These are phyloP conservation scores for Barnardius zonarius DNA, from an alignment of 2,113 vertebrate genomes.

Conservation along the genomic window DNA sequence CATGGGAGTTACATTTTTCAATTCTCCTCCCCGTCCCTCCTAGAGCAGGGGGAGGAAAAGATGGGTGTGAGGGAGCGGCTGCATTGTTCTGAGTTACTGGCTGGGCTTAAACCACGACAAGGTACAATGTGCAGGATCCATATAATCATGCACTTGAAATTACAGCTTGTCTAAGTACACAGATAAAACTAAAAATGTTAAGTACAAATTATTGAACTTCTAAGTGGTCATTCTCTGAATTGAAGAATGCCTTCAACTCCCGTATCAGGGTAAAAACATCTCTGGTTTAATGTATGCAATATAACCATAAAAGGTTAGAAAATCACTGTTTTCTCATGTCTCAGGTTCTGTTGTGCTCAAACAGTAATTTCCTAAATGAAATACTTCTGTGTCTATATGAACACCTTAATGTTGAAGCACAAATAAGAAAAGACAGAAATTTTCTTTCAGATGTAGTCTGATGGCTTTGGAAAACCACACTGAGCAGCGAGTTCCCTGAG, in stretches of 20 bases:
- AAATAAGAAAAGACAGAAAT: not conserved
- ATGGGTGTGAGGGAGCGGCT: too few species aligned
- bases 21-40: too few species aligned
- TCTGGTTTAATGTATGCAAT: not conserved
- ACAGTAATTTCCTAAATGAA: not conserved
- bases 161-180: not conserved
- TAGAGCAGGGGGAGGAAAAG: too few species aligned
- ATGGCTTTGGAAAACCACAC: not conserved
- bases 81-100: too few species aligned
- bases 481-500: not conserved
- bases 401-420: not conserved
- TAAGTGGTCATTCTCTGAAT: not conserved
- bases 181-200: not conserved
- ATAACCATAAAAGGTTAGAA: not conserved
- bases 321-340: not conserved
- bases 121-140: not conserved
- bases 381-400: not conserved
- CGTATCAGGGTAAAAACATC: rapidly evolving
- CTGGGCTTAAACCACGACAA: too few species aligned
- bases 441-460: not conserved
- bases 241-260: not conserved
- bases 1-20: too few species aligned
- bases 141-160: not conserved
- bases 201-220: not conserved
- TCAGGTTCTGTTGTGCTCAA: not conserved